Percentiles rank a stretch among this genome's conserved stretches.
phyloP scores from a whole-genome alignment of 2,113 vertebrate species.

The Lontra canadensis region DNA sequence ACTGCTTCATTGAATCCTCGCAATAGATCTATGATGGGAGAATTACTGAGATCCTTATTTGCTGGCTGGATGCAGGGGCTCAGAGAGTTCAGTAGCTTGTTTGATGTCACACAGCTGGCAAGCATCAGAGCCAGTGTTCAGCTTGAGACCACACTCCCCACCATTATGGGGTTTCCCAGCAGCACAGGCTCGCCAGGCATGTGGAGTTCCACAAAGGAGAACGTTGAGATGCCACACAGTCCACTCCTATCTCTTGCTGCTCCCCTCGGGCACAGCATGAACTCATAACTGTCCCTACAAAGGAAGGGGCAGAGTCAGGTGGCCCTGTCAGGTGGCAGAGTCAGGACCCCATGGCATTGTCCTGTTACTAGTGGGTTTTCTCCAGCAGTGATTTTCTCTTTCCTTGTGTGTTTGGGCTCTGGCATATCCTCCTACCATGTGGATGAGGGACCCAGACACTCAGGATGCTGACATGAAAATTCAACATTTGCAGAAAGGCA shows the following conservation, averaged over 20 bases:
- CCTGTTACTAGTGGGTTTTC: neutral
- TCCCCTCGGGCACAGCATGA: neutral
- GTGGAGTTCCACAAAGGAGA: neutral
- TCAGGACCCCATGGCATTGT: neutral
- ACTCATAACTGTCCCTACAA: neutral
- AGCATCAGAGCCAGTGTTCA: too few species aligned
- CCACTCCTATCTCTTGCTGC: too few species aligned
- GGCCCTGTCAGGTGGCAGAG: neutral
- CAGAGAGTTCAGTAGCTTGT: neutral
- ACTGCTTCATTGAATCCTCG: neutral
- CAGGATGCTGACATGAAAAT: neutral
- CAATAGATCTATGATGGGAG: neutral
- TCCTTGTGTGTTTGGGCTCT: neutral
- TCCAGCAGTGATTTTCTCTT: neutral
- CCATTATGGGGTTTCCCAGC: neutral
- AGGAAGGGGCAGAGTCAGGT: neutral
- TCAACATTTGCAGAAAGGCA: neutral
- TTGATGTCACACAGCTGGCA: too few species aligned
- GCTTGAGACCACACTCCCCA: rapidly evolving
- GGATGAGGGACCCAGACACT: neutral
- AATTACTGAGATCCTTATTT: neutral
- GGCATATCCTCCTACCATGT: neutral
- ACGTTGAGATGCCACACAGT: neutral
- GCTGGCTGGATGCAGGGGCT: neutral
- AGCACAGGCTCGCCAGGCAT: neutral